phyloP scores from a whole-genome alignment of 2,888 invertebrate genomes.

The Chaetogeoica ovagalla region DNA sequence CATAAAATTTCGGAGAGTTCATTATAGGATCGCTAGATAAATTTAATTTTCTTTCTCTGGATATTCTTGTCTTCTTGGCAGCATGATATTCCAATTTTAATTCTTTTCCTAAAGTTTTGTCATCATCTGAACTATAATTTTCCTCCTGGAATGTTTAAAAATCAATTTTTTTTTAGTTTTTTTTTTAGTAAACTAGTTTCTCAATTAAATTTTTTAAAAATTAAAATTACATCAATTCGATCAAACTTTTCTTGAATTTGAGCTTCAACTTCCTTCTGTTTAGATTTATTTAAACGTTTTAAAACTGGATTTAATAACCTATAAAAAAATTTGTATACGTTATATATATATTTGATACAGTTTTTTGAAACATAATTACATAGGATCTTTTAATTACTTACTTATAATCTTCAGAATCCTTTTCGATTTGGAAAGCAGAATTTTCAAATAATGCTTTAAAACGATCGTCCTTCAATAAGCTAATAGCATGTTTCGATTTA shows the following conservation, averaged over 20 bases:
- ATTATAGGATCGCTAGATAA: constrained; percentile 56
- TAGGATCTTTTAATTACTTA: constrained; percentile 59
- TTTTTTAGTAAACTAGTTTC: neutral
- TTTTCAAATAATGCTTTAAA: constrained; percentile 90
- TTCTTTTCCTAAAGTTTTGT: constrained; percentile 77
- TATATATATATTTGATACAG: no score
- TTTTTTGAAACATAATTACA: neutral
- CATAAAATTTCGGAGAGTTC: constrained; percentile 65
- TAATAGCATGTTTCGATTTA: constrained; percentile 63
- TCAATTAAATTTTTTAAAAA: neutral
- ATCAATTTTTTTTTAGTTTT: neutral
- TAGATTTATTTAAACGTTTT: constrained; percentile 75
- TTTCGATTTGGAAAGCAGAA: constrained; percentile 89
- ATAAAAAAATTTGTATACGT: constrained; percentile 36
- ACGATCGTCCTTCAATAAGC: constrained; percentile 80
- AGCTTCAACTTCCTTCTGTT: constrained; percentile 67
- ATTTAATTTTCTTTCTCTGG: constrained; percentile 55
- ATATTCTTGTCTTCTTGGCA: constrained; percentile 63
- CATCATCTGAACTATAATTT: constrained; percentile 74
- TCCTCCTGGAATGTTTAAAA: constrained; percentile 58
- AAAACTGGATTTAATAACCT: constrained; percentile 83
- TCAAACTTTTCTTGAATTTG: constrained; percentile 65
- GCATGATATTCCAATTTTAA: constrained; percentile 75
- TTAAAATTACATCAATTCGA: constrained; percentile 60
- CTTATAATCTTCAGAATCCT: constrained; percentile 81